Base-by-base conservation (phyloP, 2,888 invertebrate genomes). In the Idaea straminata region DNA sequence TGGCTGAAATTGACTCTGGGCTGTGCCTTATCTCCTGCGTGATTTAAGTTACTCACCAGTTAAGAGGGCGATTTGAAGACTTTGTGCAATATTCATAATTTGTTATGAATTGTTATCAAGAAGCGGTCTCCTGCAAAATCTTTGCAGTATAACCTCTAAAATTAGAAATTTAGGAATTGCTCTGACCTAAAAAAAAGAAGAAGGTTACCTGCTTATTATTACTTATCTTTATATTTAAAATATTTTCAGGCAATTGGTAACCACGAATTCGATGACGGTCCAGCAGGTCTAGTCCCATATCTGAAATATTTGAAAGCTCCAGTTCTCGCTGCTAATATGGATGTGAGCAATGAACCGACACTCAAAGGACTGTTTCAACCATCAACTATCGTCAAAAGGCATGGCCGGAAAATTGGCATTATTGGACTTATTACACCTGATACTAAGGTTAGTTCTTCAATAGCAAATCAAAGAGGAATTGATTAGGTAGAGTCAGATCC, bases 211-310 rank as follows among this genome's bases (percentile, higher is more conserved):
- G 3, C 25, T 25, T 25, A 25, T 25, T 25, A 25, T 25, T 25
- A 25, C 25, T 25, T 25, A 25, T 25, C 25, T 3, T 25, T 25
- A 25, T 25, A 25, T 3, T 25, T 25, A 2, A 25, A 25, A 25
- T 25, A 36, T 66, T 66, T 81, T 72, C 84, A 97, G 97, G 96
- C 96, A 0, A 83, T 97, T 7, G 97, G 97, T 0, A 97, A 97
- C 83, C 97, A 98, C 76, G 98, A 98, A 80, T 98, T 98, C 74
- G 98, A 98, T 79, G 94, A 96, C 70, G 95, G 95, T 0, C 92
- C 97, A 0, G 93, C 86, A 35, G 97, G 96, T 0, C 80, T 97
- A 0, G 94, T 95, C 0, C 96, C 96, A 0, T 97, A 96, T 81
- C 83, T 97, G 2, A 82, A 94, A 66, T 88, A 91, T 0, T 78